phyloP scores from a whole-genome alignment of 2,797 vertebrate species.

The Benthosema pterotum region DNA sequence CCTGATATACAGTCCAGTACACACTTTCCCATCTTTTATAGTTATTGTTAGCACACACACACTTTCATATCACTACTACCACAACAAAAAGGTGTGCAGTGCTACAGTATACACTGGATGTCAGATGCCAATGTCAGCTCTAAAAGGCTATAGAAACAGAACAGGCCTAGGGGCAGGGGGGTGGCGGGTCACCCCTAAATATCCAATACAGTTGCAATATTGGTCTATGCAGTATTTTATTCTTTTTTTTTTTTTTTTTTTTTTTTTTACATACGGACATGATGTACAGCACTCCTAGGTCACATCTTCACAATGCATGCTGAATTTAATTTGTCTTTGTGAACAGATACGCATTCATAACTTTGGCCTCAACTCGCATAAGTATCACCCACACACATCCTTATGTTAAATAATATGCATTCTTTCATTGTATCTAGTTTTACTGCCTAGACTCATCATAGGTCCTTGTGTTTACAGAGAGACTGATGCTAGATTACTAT shows the following conservation, averaged over 20 bases:
- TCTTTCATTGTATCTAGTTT: no score
- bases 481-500: no score
- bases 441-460: no score
- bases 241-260: no score
- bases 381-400: neutral
- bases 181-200: constrained; percentile 3
- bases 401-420: no score
- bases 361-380: no score
- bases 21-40: constrained; percentile 24
- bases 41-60: constrained; percentile 21
- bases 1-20: neutral
- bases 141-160: constrained; percentile 13
- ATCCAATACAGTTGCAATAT: constrained; percentile 11
- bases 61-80: constrained; percentile 13
- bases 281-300: constrained; percentile 1
- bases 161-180: neutral
- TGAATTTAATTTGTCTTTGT: neutral
- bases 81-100: constrained; percentile 1
- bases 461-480: no score
- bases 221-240: constrained; percentile 11
- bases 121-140: constrained; percentile 28
- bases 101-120: no score
- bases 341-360: no score
- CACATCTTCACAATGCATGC: constrained; percentile 4
- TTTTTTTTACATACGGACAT: neutral